phyloP scores from a whole-genome alignment of 2,113 vertebrate species.

The Micromys minutus region DNA sequence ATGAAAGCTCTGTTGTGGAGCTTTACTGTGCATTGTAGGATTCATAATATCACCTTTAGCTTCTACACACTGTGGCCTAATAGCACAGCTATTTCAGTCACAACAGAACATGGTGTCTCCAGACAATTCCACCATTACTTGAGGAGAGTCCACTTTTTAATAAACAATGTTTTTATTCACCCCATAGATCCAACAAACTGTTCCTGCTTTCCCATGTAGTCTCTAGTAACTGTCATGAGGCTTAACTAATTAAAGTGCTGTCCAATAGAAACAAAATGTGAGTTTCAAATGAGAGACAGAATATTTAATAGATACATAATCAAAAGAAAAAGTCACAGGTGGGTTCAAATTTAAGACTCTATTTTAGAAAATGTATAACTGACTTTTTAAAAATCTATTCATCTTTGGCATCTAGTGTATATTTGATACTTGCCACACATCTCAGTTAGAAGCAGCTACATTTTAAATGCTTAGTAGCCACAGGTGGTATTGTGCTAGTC shows the following conservation, averaged over 20 bases:
- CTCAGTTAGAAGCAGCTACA: neutral
- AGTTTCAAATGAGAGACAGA: neutral
- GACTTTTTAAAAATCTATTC: neutral
- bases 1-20: neutral
- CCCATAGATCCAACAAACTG: neutral
- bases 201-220: neutral
- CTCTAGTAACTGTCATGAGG: neutral
- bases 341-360: neutral
- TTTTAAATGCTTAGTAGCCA: neutral
- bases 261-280: neutral
- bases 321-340: neutral
- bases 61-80: neutral
- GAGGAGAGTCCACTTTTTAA: neutral
- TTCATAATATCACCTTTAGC: neutral
- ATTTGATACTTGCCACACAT: neutral
- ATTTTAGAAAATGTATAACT: neutral
- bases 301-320: neutral
- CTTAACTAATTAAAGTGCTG: neutral
- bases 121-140: neutral
- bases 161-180: neutral
- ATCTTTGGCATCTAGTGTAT: neutral
- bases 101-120: neutral
- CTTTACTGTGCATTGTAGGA: neutral
- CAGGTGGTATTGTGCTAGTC: neutral
- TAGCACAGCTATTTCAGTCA: fast-evolving